Evolutionary conservation across 2,888 invertebrate genomes (phyloP).

Genomic region (Griposia aprilina): DNA sequence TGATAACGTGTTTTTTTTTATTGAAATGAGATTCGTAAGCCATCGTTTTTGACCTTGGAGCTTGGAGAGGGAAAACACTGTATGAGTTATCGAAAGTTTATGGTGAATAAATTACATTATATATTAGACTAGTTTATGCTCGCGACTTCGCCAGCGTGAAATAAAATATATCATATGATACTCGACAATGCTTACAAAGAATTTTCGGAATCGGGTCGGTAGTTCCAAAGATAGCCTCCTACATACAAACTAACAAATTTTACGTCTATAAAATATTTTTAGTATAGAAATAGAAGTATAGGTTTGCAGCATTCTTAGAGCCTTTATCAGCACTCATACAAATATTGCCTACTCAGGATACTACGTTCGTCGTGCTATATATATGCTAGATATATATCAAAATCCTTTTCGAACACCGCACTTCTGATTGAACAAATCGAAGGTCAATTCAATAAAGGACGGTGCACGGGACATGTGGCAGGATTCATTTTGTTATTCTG

Average conservation of each 20-base stretch:
- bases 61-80: background rate
- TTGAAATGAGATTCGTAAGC: background rate
- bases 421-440: conserved; percentile 54
- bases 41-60: conserved; percentile 11
- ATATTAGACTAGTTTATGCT: no score
- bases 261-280: no score
- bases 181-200: no score
- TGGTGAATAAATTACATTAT: background rate
- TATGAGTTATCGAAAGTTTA: background rate
- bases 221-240: no score
- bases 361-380: background rate
- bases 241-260: no score
- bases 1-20: conserved; percentile 3
- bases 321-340: background rate
- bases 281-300: no score
- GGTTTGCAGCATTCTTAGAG: no score
- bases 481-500: conserved; percentile 54
- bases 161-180: no score
- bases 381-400: conserved; percentile 3
- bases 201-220: no score
- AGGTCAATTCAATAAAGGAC: conserved; percentile 50
- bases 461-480: conserved; percentile 32
- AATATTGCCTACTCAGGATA: background rate
- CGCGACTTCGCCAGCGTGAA: no score
- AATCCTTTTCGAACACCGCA: conserved; percentile 27